Evolutionary conservation across 2,888 invertebrate genomes (phyloP).

Genomic region (Stramonita haemastoma): DNA sequence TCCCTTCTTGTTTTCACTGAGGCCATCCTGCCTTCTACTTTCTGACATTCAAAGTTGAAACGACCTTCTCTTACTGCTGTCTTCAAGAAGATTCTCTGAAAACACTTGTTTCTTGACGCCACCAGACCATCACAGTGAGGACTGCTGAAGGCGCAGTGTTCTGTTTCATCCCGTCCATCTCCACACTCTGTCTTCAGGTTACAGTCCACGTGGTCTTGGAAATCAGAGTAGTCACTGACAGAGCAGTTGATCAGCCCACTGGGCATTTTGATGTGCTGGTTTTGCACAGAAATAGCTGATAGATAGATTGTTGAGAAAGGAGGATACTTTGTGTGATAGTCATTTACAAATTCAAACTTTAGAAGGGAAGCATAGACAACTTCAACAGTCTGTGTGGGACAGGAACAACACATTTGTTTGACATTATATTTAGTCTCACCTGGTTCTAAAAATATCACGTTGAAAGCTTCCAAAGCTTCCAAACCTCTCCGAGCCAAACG

Average conservation of each 20-base stretch:
- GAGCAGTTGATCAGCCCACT: background rate
- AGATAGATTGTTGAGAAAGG: no score
- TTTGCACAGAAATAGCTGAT: no score
- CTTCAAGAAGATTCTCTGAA: background rate
- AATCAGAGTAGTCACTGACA: background rate
- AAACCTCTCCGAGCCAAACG: no score
- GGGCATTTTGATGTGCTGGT: no score
- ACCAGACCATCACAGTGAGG: background rate
- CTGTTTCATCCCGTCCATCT: slow-evolving; percentile 18
- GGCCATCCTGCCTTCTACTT: background rate
- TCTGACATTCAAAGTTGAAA: background rate
- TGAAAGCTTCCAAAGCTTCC: no score
- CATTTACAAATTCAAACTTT: no score
- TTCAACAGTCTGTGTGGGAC: no score
- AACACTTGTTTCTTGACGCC: background rate
- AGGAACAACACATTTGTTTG: no score
- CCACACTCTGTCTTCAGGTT: background rate
- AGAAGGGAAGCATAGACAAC: no score
- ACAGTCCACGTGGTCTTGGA: background rate
- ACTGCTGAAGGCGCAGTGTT: slow-evolving; percentile 11
- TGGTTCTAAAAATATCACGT: no score
- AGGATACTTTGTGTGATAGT: no score
- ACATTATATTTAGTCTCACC: no score
- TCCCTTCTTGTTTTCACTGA: background rate
- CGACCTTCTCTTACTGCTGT: background rate